These are phyloP conservation scores for Macaria notata DNA, from an alignment of 2,888 invertebrate species.

Conservation along the genomic window DNA sequence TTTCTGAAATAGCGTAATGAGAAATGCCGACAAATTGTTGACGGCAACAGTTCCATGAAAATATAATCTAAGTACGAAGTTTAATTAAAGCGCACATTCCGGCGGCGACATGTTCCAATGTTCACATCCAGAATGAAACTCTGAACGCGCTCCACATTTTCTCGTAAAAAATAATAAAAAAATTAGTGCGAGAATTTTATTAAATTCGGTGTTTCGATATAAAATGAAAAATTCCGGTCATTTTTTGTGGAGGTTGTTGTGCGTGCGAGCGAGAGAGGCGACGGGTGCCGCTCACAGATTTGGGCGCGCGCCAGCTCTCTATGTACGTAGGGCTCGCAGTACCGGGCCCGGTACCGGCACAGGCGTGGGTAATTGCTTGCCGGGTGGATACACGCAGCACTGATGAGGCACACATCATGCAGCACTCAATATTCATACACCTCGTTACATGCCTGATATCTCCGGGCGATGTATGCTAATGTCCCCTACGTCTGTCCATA, in stretches of 20 bases:
- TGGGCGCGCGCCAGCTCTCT: no score
- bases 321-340: no score
- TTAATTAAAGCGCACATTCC: constrained; percentile 6
- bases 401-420: no score
- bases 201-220: constrained; percentile 21
- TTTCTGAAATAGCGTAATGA: no score
- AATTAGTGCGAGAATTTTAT: constrained; percentile 14
- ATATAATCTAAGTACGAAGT: constrained; percentile 3
- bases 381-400: no score
- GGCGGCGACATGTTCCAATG: constrained; percentile 1
- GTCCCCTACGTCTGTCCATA: no score
- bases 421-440: no score
- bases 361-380: no score
- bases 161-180: constrained; percentile 8
- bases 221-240: constrained; percentile 48
- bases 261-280: not conserved
- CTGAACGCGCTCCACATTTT: constrained; percentile 1
- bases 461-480: no score
- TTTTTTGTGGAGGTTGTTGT: constrained; percentile 28
- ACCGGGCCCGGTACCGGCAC: no score
- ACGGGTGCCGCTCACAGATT: not conserved
- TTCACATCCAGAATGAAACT: constrained; percentile 9
- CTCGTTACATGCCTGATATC: no score
- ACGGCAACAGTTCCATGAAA: constrained; percentile 2
- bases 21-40: not conserved